phyloP scores from a whole-genome alignment of 2,797 vertebrate species.

The Hydrocynus forskahlii region DNA sequence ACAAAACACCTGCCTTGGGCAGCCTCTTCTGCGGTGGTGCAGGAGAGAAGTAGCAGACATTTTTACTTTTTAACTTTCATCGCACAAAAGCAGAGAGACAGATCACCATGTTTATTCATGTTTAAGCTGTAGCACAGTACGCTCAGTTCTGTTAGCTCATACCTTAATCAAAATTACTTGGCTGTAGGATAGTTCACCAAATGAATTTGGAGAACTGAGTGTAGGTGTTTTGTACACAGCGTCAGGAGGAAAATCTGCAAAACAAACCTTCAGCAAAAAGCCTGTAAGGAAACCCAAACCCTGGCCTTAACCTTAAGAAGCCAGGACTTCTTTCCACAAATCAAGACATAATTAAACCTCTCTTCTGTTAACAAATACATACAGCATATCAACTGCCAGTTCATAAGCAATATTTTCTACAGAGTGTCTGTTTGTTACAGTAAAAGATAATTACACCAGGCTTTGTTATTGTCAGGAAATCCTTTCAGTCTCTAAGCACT shows the following conservation, averaged over 20 bases:
- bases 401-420: no score
- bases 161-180: conserved; percentile 10
- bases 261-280: neutral
- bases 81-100: neutral
- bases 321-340: neutral
- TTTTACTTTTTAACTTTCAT: neutral
- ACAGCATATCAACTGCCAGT: no score
- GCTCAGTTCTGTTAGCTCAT: neutral
- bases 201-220: neutral
- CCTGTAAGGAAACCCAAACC: neutral
- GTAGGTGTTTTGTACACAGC: neutral
- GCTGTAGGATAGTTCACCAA: conserved; percentile 3
- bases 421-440: neutral
- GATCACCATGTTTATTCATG: neutral
- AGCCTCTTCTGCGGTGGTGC: no score
- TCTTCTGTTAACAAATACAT: no score
- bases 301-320: neutral
- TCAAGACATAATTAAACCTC: no score
- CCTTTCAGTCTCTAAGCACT: neutral
- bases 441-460: no score
- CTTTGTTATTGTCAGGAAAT: neutral
- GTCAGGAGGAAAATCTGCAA: neutral
- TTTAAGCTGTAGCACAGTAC: conserved; percentile 4
- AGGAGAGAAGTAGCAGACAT: no score
- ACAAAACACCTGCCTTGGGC: no score